These are phyloP conservation scores for Rhodeus uyekii DNA, from an alignment of 2,797 vertebrate species.

Conservation along the genomic window DNA sequence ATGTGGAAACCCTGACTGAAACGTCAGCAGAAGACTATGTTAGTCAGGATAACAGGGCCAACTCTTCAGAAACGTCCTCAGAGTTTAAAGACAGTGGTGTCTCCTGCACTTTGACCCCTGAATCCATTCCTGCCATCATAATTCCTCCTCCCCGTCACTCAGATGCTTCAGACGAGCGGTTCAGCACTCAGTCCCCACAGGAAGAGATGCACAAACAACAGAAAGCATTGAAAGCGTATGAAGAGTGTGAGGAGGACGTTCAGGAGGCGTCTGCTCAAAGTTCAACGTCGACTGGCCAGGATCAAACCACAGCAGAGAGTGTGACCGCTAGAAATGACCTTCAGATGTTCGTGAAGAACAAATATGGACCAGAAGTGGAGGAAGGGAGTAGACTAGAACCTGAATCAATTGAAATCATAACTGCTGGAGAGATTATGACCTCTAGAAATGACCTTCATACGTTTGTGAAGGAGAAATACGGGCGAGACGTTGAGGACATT, in stretches of 20 bases:
- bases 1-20: neutral
- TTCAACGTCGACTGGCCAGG: neutral
- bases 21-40: neutral
- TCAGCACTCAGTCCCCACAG: neutral
- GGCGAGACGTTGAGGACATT: neutral
- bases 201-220: neutral
- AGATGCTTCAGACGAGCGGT: neutral
- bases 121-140: neutral
- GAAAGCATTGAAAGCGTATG: neutral
- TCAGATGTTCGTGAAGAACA: neutral
- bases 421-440: neutral
- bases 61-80: neutral
- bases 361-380: neutral
- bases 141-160: neutral
- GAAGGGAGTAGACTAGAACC: neutral
- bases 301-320: neutral
- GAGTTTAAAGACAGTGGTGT: neutral
- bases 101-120: slow-evolving; percentile 12
- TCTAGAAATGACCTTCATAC: neutral
- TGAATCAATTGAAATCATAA: neutral
- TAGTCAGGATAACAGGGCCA: neutral
- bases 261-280: neutral
- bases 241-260: neutral
- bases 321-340: neutral
- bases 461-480: neutral